Conservation (phyloP, 2,888 invertebrate species). For the Bombylius major region DNA sequence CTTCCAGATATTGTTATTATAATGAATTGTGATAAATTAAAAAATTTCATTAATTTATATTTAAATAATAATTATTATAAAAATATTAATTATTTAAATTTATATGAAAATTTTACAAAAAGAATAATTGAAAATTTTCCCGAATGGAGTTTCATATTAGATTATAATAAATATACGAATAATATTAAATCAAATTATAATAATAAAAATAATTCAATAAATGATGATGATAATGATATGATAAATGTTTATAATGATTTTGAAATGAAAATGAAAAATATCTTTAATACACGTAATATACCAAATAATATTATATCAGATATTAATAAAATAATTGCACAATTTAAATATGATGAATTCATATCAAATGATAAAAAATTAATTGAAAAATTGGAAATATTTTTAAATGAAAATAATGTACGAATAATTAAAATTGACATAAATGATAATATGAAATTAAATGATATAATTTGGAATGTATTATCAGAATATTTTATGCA, state of each 20-base stretch:
- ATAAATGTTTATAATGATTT: neutral
- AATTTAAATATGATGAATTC: neutral
- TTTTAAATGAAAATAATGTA: constrained; percentile 19
- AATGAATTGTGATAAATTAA: no score
- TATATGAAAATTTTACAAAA: neutral
- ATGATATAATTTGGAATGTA: constrained; percentile 27
- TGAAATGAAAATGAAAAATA: neutral
- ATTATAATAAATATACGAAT: no score
- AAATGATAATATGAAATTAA: constrained; percentile 3
- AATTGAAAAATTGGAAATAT: constrained; percentile 8
- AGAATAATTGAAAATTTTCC: neutral
- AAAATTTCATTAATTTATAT: no score
- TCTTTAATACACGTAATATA: neutral
- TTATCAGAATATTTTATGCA: constrained; percentile 5
- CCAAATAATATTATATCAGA: neutral
- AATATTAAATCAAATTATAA: no score
- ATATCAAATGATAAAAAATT: constrained; percentile 17
- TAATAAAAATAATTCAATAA: no score
- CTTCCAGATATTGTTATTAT: constrained; percentile 40
- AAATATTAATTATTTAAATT: neutral
- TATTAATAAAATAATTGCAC: no score
- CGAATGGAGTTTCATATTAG: neutral
- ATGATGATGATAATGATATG: neutral
- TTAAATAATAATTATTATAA: no score
- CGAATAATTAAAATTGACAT: constrained; percentile 8